Base-by-base conservation (phyloP, 1,140 invertebrate species). In the Orchestia grillus region DNA sequence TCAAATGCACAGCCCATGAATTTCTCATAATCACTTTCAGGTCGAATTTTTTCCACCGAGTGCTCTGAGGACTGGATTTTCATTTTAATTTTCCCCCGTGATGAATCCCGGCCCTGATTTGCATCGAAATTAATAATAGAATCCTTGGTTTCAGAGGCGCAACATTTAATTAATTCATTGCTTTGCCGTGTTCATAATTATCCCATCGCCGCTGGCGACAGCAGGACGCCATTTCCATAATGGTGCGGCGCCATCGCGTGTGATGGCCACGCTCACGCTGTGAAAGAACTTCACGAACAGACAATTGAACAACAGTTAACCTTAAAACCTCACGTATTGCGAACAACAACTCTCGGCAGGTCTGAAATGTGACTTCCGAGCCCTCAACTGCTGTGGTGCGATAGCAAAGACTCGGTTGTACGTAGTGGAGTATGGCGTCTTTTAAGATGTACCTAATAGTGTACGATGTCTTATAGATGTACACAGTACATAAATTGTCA, bases 111-210 rank as follows among this genome's bases (percentile, higher is more conserved):
- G 3, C 62, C 62, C 1, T 77, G 62, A 77, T 77, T 77, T 77
- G 62, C 62, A 77, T 77, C 62, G 62, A 77, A 77, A 77, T 77
- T 77, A 77, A 77, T 77, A 77, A 77, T 77, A 28, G 62, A 77
- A 77, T 77, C 62, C 36, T 77, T 36, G 62, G 62, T 77, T 77
- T 77, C 62, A 77, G 62, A 77, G 62, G 62, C 62, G 62, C 62
- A 77, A 23, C 62, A 77, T 77, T 77, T 77, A 36, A 77, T 77
- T 77, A 77, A 77, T 77, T 77, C 62, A 77, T 77, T 77, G 62
- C 62, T 77, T 77, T 77, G 62, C 28, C 11, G 28, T 36, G 62
- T 77, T 77, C 62, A 77, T 77, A 77, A 77, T 77, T 77, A 77
- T 77, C 62, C 28, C 62, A 77, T 77, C 11, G 62, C 1, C 28